phyloP scores from a whole-genome alignment of 2,888 invertebrate genomes.

The Leptura quadrifasciata region DNA sequence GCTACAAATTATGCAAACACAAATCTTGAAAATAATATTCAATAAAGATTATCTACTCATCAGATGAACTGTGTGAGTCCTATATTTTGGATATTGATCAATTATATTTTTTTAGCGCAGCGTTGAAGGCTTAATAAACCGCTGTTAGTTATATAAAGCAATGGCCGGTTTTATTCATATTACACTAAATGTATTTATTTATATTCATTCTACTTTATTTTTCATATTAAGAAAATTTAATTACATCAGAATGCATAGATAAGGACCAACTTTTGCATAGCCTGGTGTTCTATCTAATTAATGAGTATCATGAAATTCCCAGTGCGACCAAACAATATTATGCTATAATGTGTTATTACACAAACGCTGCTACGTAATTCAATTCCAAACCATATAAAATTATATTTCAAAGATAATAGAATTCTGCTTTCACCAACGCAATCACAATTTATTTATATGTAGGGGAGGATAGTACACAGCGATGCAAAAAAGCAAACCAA shows the following conservation, averaged over 20 bases:
- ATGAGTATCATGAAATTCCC: slow-evolving; percentile 16
- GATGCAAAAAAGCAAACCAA: too few relatives aligned
- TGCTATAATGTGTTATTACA: neutral
- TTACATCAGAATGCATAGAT: neutral
- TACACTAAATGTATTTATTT: neutral
- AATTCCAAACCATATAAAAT: slow-evolving; percentile 20
- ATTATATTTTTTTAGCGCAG: too few relatives aligned
- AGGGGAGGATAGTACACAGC: too few relatives aligned
- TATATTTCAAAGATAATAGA: neutral
- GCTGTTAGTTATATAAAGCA: too few relatives aligned
- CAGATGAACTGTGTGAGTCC: too few relatives aligned
- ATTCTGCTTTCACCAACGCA: neutral
- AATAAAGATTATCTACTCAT: too few relatives aligned
- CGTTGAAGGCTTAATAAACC: too few relatives aligned
- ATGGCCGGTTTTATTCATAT: too few relatives aligned
- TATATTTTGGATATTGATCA: too few relatives aligned
- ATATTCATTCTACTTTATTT: neutral
- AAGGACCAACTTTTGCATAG: neutral
- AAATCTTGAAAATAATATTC: too few relatives aligned
- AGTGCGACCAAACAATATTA: neutral
- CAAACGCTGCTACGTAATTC: slow-evolving; percentile 13
- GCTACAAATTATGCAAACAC: too few relatives aligned
- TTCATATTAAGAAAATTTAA: neutral
- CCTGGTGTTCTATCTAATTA: slow-evolving; percentile 17
- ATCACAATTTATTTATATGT: neutral